These are phyloP conservation scores for Alentia gelatinosa DNA, from an alignment of 2,888 invertebrate species.

Conservation along the genomic window DNA sequence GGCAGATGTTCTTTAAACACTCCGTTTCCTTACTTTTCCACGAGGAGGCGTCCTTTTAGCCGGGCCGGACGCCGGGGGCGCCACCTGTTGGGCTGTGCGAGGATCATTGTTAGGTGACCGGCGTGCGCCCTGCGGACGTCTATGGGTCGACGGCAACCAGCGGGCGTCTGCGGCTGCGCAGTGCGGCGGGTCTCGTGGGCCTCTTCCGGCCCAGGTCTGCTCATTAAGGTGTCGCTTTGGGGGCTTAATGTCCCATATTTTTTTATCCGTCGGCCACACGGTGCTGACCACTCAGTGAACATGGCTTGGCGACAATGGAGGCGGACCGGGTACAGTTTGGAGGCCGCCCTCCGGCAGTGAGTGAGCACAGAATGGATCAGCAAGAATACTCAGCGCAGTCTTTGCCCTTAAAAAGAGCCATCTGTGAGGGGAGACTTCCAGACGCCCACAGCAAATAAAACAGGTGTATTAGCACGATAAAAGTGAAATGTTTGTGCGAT, in stretches of 20 bases:
- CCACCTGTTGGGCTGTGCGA: not conserved
- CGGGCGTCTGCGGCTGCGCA: not conserved
- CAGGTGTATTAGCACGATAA: too few species aligned
- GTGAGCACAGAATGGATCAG: not conserved
- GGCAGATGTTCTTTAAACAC: not conserved
- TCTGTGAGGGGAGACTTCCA: too few species aligned
- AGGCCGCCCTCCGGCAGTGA: not conserved
- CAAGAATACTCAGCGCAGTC: not conserved
- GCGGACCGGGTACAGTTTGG: not conserved
- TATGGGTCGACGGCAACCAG: not conserved
- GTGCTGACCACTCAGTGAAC: not conserved
- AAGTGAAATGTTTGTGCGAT: too few species aligned
- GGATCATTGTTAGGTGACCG: not conserved
- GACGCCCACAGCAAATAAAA: too few species aligned
- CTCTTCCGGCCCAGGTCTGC: not conserved
- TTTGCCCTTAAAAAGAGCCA: too few species aligned
- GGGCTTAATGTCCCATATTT: not conserved
- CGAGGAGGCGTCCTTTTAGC: not conserved
- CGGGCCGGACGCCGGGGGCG: not conserved
- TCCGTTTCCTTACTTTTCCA: not conserved
- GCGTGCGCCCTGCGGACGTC: not conserved
- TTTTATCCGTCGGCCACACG: not conserved
- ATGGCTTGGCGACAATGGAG: not conserved
- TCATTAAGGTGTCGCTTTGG: not conserved
- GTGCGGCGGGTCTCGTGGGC: not conserved